Base-by-base conservation (phyloP, 2,113 vertebrate genomes). In the Centrocercus urophasianus region DNA sequence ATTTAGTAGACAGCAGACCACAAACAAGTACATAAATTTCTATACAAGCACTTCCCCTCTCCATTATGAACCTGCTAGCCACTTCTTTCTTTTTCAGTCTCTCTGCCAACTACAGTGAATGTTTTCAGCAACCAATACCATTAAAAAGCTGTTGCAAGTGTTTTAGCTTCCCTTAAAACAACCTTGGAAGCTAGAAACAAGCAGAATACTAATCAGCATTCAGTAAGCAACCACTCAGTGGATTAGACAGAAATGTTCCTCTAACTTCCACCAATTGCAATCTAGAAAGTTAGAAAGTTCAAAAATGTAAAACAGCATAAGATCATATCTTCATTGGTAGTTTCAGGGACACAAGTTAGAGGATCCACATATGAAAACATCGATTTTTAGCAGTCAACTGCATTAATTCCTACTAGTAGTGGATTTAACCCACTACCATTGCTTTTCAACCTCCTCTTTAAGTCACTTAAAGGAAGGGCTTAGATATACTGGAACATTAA, bases 211-310 rank as follows among this genome's bases (percentile, higher is more conserved):
- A 38, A 27, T 42, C 7, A 59, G 7, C 27, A 36, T 72, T 83
- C 2, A 2, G 20, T 43, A 15, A 84, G 14, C 18, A 42, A 28
- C 8, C 0, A 0, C 8, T 66, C 24, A 36, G 0, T 7, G 21
- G n/a, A 40, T 19, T 21, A 63, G 48, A 73, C 0, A 0, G 0
- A 0, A 74, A 42, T 12, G 4, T 1, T 88, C 9, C 24, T 85
- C 64, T 5, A 1, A 63, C 1, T 80, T 66, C 42, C 36, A n/a
- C 0, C 0, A 27, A 73, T 40, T 63, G 13, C 7, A 70, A 30
- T 7, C 4, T 48, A 4, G 24, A 21, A 86, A 67, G 65, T 77
- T 48, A 4, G 24, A 21, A 80, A 67, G 65, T 77, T 86, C 13
- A 65, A 63, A 89, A 36, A 14, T 16, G 5, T 50, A 28, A 76